Evolutionary conservation across 1,140 invertebrate species (phyloP).

Genomic region (Pollicipes pollicipes): DNA sequence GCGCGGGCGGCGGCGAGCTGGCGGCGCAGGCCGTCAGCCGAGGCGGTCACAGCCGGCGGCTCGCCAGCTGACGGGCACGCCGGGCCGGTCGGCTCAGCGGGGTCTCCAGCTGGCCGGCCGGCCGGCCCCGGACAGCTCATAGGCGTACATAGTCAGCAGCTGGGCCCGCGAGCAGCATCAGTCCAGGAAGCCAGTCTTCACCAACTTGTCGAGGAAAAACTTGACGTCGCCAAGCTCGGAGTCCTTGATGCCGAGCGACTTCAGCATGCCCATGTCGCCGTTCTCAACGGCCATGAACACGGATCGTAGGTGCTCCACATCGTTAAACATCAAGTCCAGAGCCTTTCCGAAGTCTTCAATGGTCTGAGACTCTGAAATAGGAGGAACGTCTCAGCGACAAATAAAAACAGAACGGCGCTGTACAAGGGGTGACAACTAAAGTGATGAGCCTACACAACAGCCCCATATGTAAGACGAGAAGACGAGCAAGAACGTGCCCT

Average conservation of each 20-base stretch:
- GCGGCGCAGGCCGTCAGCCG: constrained; percentile 85
- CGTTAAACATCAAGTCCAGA: constrained; percentile 59
- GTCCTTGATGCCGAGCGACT: constrained; percentile 83
- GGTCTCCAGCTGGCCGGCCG: constrained; percentile 55
- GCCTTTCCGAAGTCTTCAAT: constrained; percentile 82
- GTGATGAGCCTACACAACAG: too few species aligned
- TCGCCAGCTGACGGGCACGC: constrained; percentile 51
- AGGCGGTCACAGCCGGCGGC: constrained; percentile 83
- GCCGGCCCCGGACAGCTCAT: constrained; percentile 50
- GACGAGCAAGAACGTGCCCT: too few species aligned
- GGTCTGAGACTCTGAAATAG: constrained; percentile 73
- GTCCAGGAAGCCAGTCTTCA: constrained; percentile 90
- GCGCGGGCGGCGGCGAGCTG: constrained; percentile 36
- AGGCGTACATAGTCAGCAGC: constrained; percentile 59
- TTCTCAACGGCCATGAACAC: constrained; percentile 94
- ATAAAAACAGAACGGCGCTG: too few species aligned
- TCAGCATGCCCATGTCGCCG: constrained; percentile 79
- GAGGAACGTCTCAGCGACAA: constrained; percentile 19
- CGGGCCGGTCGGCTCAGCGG: constrained; percentile 62
- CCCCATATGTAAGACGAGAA: too few species aligned
- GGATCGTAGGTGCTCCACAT: constrained; percentile 75
- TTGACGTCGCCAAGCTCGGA: constrained; percentile 91
- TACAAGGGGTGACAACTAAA: constrained; percentile 5
- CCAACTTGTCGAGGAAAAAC: constrained; percentile 89
- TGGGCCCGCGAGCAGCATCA: constrained; percentile 28